Evolutionary conservation across 2,797 vertebrate genomes (phyloP).

Genomic region (Agapornis canus): DNA sequence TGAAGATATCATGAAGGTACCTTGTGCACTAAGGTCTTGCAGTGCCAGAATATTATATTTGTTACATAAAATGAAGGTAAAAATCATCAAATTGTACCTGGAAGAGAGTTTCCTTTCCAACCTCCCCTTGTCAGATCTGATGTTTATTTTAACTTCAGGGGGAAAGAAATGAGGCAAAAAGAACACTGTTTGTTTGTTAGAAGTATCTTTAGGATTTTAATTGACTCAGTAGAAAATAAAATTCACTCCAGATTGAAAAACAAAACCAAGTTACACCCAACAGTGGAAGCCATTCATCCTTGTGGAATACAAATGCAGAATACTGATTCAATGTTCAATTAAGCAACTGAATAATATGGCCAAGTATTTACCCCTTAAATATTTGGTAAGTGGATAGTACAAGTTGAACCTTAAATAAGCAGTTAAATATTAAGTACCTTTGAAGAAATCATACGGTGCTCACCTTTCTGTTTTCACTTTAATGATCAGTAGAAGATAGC

Average conservation of each 20-base stretch:
- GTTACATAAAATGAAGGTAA: background rate
- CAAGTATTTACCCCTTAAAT: background rate
- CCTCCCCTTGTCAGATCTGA: background rate
- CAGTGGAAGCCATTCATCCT: background rate
- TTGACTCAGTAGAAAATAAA: background rate
- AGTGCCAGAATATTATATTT: background rate
- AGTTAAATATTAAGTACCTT: background rate
- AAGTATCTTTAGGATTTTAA: background rate
- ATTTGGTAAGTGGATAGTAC: background rate
- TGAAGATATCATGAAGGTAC: background rate
- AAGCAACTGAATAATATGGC: background rate
- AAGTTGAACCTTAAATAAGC: background rate
- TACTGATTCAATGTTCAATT: background rate
- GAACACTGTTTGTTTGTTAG: background rate
- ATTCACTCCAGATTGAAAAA: background rate
- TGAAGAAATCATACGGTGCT: accelerated
- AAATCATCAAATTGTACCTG: background rate
- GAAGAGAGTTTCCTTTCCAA: background rate
- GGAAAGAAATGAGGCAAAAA: background rate
- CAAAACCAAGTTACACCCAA: too few relatives aligned
- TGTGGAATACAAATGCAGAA: background rate
- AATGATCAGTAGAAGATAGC: background rate
- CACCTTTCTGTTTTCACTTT: background rate
- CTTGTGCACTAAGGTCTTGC: background rate
- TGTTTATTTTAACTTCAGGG: background rate